Evolutionary conservation across 2,797 vertebrate genomes (phyloP).

Genomic region (Trichosurus vulpecula): DNA sequence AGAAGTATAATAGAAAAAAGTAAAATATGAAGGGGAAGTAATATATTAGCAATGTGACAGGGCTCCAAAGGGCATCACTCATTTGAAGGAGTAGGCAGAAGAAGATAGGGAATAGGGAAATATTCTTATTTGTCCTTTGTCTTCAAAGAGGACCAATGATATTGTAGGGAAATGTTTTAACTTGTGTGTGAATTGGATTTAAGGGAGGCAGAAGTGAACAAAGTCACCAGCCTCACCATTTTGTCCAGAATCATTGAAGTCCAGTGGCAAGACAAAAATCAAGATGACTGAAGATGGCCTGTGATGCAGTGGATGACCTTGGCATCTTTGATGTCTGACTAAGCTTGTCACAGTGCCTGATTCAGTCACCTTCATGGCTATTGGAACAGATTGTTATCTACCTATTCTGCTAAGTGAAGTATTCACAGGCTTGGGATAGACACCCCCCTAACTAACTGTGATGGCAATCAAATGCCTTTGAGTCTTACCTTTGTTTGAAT

Average conservation of each 20-base stretch:
- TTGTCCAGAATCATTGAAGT: neutral
- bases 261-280: neutral
- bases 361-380: neutral
- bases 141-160: neutral
- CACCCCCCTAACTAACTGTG: neutral
- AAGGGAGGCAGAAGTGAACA: neutral
- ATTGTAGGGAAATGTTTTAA: neutral
- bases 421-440: neutral
- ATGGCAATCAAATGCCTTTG: no score
- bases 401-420: neutral
- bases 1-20: neutral
- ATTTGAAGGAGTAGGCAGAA: neutral
- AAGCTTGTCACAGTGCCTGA: neutral
- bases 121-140: neutral
- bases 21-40: neutral
- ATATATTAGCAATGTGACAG: neutral
- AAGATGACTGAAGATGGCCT: neutral
- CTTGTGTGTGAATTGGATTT: neutral
- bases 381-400: neutral
- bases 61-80: neutral
- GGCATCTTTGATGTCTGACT: neutral
- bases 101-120: neutral
- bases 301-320: neutral
- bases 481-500: no score
- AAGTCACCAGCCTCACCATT: neutral